These are phyloP conservation scores for Myotis findleyi DNA, from an alignment of 2,797 vertebrate genomes.

Conservation along the genomic window DNA sequence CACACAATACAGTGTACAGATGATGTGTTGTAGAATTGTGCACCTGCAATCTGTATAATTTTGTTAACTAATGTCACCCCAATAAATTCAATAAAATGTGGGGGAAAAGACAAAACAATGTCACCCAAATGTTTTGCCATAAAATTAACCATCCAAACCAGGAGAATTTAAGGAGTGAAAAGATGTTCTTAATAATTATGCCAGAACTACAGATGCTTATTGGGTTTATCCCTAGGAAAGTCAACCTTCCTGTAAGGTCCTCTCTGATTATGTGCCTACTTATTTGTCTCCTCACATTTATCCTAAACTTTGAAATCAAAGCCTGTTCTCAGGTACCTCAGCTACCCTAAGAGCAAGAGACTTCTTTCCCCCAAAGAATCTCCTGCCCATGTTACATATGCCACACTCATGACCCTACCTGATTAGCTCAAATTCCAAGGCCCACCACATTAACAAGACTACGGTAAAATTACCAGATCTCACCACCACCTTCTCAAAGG, in stretches of 20 bases:
- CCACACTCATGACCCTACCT: background rate
- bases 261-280: background rate
- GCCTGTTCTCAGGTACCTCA: background rate
- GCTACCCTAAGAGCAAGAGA: slow-evolving; percentile 35
- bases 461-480: background rate
- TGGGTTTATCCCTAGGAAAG: background rate
- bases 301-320: background rate
- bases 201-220: background rate
- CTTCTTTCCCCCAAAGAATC: background rate
- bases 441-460: background rate
- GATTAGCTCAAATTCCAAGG: background rate
- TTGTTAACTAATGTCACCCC: background rate
- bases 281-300: background rate
- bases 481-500: background rate
- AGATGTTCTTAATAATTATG: background rate
- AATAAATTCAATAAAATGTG: background rate
- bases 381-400: background rate
- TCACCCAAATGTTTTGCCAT: background rate
- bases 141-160: slow-evolving; percentile 18
- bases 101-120: background rate
- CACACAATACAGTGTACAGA: background rate
- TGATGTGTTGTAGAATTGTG: background rate
- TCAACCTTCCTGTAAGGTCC: background rate
- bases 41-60: background rate
- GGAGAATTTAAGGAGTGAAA: background rate